Base-by-base conservation (phyloP, 1,140 invertebrate species). In the Musca domestica region DNA sequence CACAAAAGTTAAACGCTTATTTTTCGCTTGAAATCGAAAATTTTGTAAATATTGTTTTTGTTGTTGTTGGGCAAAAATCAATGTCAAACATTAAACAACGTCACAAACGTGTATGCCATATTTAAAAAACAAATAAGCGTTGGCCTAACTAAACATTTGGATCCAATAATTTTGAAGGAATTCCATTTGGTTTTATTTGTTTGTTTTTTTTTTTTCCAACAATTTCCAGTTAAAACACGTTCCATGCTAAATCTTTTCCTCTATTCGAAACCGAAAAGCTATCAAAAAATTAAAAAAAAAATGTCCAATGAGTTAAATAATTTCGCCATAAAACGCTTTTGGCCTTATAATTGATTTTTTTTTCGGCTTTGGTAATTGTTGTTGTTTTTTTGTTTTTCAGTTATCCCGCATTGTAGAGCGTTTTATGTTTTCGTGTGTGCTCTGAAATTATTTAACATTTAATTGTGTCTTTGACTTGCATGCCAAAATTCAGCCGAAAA, bases 271-370 rank as follows among this genome's bases (percentile, higher is more conserved):
- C 4, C 54, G 4, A n/a, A 51, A 23, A 58, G 15, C n/a, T 23
- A 54, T 23, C n/a, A 15, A 25, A 56, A 14, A 5, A 14, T 15
- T 12, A 61, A 58, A 58, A 61, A 61, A 61, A 61, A 56, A 14
- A 25, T 25, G 52, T 7, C 10, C 14, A 20, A 20, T 20, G 23
- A 52, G 2, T 30, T 61, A 61, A 61, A 61, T 19, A 61, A 61
- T 61, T 61, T 61, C 56, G 56, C 56, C 56, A 61, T 34, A 19
- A 19, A 41, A 61, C 27, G 15, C 56, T 61, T 58, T n/a, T 58
- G 54, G 54, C 54, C 25, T 58, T 58, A 58, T 54, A 58, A 30
- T 30, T 30, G 54, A 41, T n/a, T n/a, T 41, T 41, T 41, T 30
- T 30, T 30, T 30, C n/a, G n/a, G n/a, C n/a, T n/a, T n/a, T n/a